Evolutionary conservation across 2,113 vertebrate species (phyloP).

Genomic region (Apodemus speciosus): DNA sequence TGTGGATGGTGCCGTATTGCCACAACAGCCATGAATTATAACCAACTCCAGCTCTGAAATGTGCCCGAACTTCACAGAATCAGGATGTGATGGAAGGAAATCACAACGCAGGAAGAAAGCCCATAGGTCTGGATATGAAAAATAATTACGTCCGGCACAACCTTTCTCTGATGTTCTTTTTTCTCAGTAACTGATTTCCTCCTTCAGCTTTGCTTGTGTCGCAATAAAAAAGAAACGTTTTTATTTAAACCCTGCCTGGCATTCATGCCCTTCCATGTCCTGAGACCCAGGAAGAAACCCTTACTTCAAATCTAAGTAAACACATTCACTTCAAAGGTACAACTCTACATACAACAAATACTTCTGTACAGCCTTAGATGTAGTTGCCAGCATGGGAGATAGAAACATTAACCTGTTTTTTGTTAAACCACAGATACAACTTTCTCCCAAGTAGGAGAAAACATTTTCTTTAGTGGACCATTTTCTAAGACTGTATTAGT

Average conservation of each 20-base stretch:
- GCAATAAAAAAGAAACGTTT: background rate
- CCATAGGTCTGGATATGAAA: background rate
- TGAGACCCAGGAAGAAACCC: background rate
- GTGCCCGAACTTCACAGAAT: background rate
- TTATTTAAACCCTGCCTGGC: background rate
- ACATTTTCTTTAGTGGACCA: background rate
- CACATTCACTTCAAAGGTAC: background rate
- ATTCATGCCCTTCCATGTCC: background rate
- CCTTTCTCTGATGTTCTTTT: background rate
- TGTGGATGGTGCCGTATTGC: background rate
- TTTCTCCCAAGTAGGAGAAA: background rate
- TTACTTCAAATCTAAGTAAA: background rate
- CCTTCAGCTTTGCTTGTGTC: background rate
- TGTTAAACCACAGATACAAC: too few relatives aligned
- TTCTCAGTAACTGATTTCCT: background rate
- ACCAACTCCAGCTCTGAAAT: background rate
- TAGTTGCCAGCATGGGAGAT: background rate
- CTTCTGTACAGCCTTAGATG: background rate
- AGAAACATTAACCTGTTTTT: background rate
- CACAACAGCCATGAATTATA: background rate
- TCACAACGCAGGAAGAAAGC: background rate
- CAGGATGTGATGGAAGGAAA: background rate
- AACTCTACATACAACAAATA: background rate
- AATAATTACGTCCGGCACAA: background rate
- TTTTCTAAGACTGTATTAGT: background rate